These are phyloP conservation scores for Graptemys geographica DNA, from an alignment of 2,797 vertebrate genomes.

Conservation along the genomic window DNA sequence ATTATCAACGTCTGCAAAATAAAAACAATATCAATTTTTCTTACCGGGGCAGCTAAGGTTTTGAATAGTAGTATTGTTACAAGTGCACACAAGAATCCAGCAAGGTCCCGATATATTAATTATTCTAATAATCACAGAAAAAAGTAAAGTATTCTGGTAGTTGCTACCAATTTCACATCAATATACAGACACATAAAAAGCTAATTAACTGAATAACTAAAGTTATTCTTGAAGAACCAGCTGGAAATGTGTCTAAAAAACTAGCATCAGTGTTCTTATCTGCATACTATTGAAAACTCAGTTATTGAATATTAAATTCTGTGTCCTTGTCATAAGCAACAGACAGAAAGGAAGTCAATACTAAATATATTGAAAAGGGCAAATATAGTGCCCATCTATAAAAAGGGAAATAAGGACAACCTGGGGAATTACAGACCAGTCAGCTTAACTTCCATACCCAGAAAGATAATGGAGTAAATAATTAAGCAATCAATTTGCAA, in stretches of 20 bases:
- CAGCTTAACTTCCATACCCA: no score
- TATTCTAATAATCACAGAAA: neutral
- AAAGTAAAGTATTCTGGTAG: neutral
- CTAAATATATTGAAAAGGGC: neutral
- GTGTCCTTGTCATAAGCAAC: neutral
- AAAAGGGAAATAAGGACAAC: no score
- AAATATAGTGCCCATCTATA: no score
- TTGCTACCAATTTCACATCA: neutral
- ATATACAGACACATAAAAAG: neutral
- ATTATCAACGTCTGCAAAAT: neutral
- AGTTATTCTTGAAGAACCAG: neutral
- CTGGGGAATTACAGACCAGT: no score
- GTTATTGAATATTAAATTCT: neutral
- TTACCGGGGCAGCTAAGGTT: conserved; percentile 17
- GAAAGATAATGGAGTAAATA: no score
- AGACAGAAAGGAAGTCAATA: neutral
- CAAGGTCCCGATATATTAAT: neutral
- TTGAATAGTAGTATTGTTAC: conserved; percentile 1
- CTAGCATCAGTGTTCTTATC: neutral
- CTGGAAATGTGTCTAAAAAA: neutral
- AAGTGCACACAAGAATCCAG: neutral
- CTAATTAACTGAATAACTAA: neutral
- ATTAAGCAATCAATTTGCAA: no score
- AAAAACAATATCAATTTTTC: neutral
- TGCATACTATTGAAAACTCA: neutral